A percentile compares a stretch with the other conserved stretches of the same genome.
Evolutionary conservation across 2,113 vertebrate genomes (phyloP).

Genomic region (Glaucidium brasilianum): DNA sequence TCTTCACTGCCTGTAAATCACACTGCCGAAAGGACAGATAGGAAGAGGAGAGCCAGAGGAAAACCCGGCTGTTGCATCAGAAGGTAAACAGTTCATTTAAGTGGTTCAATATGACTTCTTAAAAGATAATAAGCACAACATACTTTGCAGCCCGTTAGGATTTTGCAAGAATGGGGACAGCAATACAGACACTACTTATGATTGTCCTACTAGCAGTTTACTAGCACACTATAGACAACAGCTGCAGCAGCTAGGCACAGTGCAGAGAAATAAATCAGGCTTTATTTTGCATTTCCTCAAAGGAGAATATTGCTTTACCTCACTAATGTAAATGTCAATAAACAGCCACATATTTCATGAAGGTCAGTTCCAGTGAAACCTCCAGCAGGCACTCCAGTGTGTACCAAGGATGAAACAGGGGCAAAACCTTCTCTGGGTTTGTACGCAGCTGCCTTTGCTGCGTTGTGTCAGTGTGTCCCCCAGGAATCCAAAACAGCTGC

Average conservation of each 20-base stretch:
- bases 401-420: neutral
- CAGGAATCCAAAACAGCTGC: slow-evolving; percentile 6
- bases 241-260: neutral
- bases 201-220: neutral
- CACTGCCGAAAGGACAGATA: neutral
- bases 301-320: neutral
- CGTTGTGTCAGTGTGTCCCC: neutral
- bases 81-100: neutral
- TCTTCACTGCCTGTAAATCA: neutral
- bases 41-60: neutral
- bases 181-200: neutral
- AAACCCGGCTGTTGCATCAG: neutral
- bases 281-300: neutral
- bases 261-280: neutral
- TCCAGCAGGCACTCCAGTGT: neutral
- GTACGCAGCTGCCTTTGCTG: neutral
- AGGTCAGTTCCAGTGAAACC: neutral
- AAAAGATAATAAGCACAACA: neutral
- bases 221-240: neutral
- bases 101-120: neutral
- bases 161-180: neutral
- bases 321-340: neutral
- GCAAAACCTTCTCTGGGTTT: neutral
- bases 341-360: neutral
- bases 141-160: neutral